phyloP scores from a whole-genome alignment of 1,140 invertebrate species.

The Idris sp. region DNA sequence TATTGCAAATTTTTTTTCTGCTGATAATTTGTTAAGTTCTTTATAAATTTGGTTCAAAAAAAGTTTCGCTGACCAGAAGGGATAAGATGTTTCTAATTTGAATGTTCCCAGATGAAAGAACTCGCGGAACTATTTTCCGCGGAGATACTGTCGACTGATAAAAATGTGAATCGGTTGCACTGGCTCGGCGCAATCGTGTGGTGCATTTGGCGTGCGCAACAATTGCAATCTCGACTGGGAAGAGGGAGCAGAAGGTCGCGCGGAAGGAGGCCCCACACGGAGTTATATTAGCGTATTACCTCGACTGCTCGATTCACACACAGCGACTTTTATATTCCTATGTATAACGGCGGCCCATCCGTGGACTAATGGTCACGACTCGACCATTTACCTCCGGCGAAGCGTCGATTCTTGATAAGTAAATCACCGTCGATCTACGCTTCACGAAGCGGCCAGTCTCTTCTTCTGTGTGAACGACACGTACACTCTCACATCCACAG shows the following conservation, averaged over 20 bases:
- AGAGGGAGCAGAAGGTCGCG: slow-evolving; percentile 52
- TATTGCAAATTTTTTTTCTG: no score
- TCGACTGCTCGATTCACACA: slow-evolving; percentile 63
- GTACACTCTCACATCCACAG: background rate
- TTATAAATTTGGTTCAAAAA: background rate
- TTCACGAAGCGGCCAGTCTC: slow-evolving; percentile 64
- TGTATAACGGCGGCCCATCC: slow-evolving; percentile 61
- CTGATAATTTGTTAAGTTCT: background rate
- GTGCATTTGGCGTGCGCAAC: slow-evolving; percentile 29
- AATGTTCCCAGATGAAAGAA: slow-evolving; percentile 2
- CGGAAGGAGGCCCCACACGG: slow-evolving; percentile 67
- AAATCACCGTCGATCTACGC: slow-evolving; percentile 77
- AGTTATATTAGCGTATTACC: slow-evolving; percentile 68
- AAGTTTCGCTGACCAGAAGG: background rate
- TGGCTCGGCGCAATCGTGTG: slow-evolving; percentile 19
- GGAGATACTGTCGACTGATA: slow-evolving; percentile 20
- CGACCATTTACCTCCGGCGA: slow-evolving; percentile 78
- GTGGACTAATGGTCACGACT: slow-evolving; percentile 78
- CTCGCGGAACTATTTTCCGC: slow-evolving; percentile 11
- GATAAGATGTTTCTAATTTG: background rate
- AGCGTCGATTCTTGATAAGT: slow-evolving; percentile 78
- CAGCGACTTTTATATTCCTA: slow-evolving; percentile 54
- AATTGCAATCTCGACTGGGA: slow-evolving; percentile 43
- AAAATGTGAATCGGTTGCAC: slow-evolving; percentile 30
- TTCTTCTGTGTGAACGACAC: slow-evolving; percentile 45